A percentile compares a stretch with the other conserved stretches of the same genome.
Evolutionary conservation across 2,113 vertebrate species (phyloP).

Genomic region (Boulengeromyrus knoepffleri): DNA sequence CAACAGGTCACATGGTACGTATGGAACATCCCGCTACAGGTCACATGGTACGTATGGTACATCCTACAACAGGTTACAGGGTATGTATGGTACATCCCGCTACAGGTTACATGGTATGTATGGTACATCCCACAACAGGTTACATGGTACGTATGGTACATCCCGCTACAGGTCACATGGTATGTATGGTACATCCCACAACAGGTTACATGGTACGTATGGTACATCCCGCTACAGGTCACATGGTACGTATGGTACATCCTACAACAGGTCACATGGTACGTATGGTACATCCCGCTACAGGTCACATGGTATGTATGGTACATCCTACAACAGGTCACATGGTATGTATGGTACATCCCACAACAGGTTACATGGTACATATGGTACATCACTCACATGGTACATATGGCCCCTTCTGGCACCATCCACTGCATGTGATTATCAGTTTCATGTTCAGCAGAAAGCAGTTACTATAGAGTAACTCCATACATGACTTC

Average conservation of each 20-base stretch:
- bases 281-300: background rate
- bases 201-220: no score
- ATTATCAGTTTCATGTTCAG: background rate
- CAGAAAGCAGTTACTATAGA: background rate
- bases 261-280: background rate
- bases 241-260: background rate
- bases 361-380: background rate
- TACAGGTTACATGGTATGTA: no score
- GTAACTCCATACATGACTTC: background rate
- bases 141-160: no score
- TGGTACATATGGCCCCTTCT: background rate
- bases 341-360: no score
- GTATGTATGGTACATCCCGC: no score
- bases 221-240: no score
- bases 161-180: no score
- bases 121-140: no score
- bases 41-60: background rate
- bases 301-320: no score
- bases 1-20: background rate
- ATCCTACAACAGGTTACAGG: no score
- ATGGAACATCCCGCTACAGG: background rate
- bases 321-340: no score
- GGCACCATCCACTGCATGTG: background rate
- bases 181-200: no score
- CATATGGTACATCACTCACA: background rate